These are phyloP conservation scores for Pangasianodon hypophthalmus DNA, from an alignment of 2,113 vertebrate species.

Conservation along the genomic window DNA sequence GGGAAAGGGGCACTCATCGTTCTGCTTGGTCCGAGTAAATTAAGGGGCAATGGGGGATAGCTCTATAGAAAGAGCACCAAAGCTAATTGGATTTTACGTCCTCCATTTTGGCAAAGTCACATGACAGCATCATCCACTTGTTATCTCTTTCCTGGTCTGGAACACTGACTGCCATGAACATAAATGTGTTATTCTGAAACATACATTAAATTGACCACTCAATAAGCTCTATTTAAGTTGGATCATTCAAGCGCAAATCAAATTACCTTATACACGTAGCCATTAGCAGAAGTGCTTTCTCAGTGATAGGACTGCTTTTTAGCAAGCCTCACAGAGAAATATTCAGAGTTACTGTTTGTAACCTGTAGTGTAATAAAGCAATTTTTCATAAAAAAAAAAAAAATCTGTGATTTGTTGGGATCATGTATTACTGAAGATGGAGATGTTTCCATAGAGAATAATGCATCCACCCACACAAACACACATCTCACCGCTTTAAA, in stretches of 20 bases:
- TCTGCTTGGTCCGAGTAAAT: neutral
- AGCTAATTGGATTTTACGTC: neutral
- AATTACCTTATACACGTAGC: neutral
- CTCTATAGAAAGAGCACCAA: neutral
- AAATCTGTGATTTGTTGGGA: neutral
- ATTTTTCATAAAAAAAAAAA: neutral
- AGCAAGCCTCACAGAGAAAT: neutral
- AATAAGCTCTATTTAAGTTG: neutral
- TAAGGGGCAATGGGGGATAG: neutral
- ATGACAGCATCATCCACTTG: neutral
- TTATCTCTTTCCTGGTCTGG: neutral
- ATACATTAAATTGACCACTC: neutral
- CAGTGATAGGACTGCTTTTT: neutral
- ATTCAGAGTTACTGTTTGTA: neutral
- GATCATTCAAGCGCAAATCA: too few species aligned
- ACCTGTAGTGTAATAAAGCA: neutral
- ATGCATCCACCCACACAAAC: conserved; percentile 7
- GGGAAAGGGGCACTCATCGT: neutral
- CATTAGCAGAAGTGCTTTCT: neutral
- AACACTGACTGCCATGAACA: neutral
- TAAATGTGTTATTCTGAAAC: neutral
- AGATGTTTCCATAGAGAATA: conserved; percentile 2
- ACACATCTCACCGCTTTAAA: neutral
- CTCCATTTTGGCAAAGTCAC: neutral
- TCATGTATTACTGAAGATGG: neutral